Evolutionary conservation across 2,113 vertebrate species (phyloP).

Genomic region (Aramus guarauna): DNA sequence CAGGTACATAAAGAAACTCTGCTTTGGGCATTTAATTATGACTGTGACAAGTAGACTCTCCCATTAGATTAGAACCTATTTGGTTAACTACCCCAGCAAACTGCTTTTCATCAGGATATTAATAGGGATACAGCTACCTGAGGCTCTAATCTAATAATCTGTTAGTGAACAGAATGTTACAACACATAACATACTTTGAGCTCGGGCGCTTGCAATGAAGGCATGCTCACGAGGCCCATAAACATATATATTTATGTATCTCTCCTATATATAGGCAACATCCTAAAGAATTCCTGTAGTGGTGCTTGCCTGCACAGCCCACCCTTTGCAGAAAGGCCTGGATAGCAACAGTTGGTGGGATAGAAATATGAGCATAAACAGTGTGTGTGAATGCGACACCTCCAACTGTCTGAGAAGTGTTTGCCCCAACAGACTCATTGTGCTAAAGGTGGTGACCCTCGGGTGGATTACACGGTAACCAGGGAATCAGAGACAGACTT

Average conservation of each 20-base stretch:
- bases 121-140: background rate
- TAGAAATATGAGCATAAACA: background rate
- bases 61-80: background rate
- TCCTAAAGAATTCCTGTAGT: background rate
- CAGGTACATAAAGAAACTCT: background rate
- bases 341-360: background rate
- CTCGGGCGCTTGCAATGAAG: background rate
- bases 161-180: background rate
- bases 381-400: background rate
- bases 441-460: background rate
- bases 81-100: background rate
- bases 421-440: background rate
- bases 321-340: background rate
- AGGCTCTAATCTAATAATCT: background rate
- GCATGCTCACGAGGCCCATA: background rate
- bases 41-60: background rate
- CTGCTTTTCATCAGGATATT: background rate
- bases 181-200: background rate
- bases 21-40: background rate
- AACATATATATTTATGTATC: accelerated
- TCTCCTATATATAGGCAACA: background rate
- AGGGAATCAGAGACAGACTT: background rate
- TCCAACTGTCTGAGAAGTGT: background rate
- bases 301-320: background rate
- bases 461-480: accelerated